Percentiles rank a stretch among this genome's conserved stretches.
Evolutionary conservation across 2,888 invertebrate genomes (phyloP).

Genomic region (Electrophaes corylata): DNA sequence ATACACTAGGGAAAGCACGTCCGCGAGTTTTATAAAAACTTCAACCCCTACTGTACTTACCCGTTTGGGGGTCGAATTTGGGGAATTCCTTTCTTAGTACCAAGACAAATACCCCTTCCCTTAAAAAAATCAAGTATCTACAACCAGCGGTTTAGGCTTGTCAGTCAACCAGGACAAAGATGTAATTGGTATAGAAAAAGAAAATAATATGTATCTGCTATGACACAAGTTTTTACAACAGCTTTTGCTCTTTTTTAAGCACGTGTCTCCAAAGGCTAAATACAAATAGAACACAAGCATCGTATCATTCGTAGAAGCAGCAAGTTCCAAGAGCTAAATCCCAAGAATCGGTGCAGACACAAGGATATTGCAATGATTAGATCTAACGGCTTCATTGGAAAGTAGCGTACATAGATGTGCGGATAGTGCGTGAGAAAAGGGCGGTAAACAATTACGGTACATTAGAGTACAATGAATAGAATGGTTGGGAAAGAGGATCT

Average conservation of each 20-base stretch:
- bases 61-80: too few species aligned
- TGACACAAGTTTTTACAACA: too few species aligned
- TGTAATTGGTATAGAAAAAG: too few species aligned
- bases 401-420: conserved; percentile 34
- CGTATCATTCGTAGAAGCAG: not conserved
- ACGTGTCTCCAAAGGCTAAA: too few species aligned
- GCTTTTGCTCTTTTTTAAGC: too few species aligned
- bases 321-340: not conserved
- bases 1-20: not conserved
- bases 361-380: conserved; percentile 30
- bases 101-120: too few species aligned
- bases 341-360: not conserved
- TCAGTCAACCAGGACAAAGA: too few species aligned
- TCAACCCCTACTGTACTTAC: too few species aligned
- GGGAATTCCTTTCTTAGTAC: too few species aligned
- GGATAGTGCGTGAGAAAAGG: conserved; percentile 44
- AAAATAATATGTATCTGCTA: too few species aligned
- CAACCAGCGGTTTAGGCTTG: too few species aligned
- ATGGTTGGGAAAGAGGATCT: conserved; percentile 38
- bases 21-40: not conserved
- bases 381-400: conserved; percentile 38
- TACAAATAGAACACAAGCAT: not conserved
- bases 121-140: too few species aligned
- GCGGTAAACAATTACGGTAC: conserved; percentile 39
- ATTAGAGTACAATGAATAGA: conserved; percentile 38